Evolutionary conservation across 2,113 vertebrate genomes (phyloP).

Genomic region (Proterorhinus semilunaris): DNA sequence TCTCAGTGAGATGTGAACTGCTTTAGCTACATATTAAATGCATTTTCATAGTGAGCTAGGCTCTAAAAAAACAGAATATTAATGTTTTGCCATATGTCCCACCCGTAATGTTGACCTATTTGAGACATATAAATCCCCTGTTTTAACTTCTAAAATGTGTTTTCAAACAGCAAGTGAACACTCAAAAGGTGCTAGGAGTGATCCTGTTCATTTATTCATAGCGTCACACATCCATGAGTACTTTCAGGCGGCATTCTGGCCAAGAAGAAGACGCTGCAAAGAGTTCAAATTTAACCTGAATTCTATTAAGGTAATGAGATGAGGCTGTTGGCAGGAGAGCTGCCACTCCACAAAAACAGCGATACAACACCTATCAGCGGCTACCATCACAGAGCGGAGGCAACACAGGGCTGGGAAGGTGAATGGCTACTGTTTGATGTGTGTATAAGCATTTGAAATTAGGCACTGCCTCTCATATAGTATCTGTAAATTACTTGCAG

Average conservation of each 20-base stretch:
- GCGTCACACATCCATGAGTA: conserved; percentile 14
- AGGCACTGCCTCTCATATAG: neutral
- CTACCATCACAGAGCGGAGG: neutral
- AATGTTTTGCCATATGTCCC: too few species aligned
- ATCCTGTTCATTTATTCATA: conserved; percentile 51
- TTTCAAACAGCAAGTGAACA: conserved; percentile 29
- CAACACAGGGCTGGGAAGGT: neutral
- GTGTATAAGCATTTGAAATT: neutral
- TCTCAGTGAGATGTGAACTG: too few species aligned
- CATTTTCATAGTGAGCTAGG: too few species aligned
- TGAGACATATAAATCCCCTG: neutral
- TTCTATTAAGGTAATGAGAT: conserved; percentile 52
- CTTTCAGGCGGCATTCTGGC: conserved; percentile 25
- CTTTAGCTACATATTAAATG: too few species aligned
- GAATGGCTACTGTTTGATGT: neutral
- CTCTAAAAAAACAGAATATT: too few species aligned
- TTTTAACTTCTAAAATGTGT: conserved; percentile 35
- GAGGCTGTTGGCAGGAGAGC: conserved; percentile 31
- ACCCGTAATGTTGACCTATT: conserved; percentile 22
- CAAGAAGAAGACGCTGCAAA: conserved; percentile 33
- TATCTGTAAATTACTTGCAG: neutral
- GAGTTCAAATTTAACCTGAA: conserved; percentile 47
- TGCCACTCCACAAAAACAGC: conserved; percentile 14
- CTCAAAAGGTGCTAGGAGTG: conserved; percentile 27
- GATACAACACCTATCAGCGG: conserved; percentile 1